Evolutionary conservation across 2,888 invertebrate genomes (phyloP).

Genomic region (Podotricha telesiphe): DNA sequence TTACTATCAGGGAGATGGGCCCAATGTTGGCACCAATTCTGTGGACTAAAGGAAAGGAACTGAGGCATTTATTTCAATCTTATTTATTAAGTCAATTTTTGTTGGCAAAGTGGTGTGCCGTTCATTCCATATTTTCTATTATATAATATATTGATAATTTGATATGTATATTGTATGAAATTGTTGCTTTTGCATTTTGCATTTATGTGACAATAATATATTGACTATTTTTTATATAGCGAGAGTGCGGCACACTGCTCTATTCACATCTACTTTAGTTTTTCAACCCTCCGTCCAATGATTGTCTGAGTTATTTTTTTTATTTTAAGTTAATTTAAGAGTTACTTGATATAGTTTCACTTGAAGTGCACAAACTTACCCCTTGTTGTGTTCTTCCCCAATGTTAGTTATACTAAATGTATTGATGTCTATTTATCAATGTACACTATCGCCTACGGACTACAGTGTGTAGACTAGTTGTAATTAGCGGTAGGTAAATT

Average conservation of each 20-base stretch:
- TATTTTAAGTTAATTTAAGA: slow-evolving; percentile 1
- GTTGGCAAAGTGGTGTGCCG: not conserved
- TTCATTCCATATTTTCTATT: not conserved
- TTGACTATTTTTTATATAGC: slow-evolving; percentile 10
- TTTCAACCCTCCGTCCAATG: slow-evolving; percentile 19
- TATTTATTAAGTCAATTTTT: slow-evolving; percentile 2
- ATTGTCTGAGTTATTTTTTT: slow-evolving; percentile 8
- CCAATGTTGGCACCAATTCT: not conserved
- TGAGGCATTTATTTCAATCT: slow-evolving; percentile 9
- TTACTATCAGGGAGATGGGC: not conserved
- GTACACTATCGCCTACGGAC: not conserved
- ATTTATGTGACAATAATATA: slow-evolving; percentile 18
- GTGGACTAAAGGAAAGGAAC: not conserved
- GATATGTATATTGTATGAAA: not conserved
- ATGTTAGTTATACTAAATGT: not conserved
- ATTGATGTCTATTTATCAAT: slow-evolving; percentile 14
- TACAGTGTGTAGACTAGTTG: slow-evolving; percentile 7
- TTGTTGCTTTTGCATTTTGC: not conserved
- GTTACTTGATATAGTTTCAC: not conserved
- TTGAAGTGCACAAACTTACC: not conserved
- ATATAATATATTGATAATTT: not conserved
- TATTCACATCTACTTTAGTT: not conserved
- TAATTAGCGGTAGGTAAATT: slow-evolving; percentile 1
- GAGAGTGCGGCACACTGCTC: not conserved
- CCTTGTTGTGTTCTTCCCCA: not conserved